A percentile compares a stretch with the other conserved stretches of the same genome.
phyloP scores from a whole-genome alignment of 2,888 invertebrate species.

The Ischnus inquisitorius region DNA sequence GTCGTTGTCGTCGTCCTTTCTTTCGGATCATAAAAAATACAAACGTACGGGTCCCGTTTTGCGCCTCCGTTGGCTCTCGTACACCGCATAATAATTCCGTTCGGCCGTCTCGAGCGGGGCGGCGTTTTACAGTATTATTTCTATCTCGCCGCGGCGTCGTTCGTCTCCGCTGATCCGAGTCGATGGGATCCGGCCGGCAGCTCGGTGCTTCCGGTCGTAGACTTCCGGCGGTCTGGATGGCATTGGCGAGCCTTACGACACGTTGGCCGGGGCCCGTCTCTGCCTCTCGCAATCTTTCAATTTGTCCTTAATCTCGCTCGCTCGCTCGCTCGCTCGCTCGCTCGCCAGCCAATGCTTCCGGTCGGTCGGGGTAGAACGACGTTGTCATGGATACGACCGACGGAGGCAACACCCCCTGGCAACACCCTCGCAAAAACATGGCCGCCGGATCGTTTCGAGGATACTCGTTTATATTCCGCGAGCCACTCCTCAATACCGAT shows the following conservation, averaged over 20 bases:
- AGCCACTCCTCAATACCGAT: slow-evolving; percentile 59
- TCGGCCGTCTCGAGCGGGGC: slow-evolving; percentile 16
- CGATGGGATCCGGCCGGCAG: slow-evolving; percentile 21
- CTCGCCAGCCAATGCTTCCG: slow-evolving; percentile 66
- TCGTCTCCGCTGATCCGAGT: slow-evolving; percentile 52
- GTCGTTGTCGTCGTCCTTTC: slow-evolving; percentile 71
- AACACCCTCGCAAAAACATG: slow-evolving; percentile 80
- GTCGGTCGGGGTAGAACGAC: slow-evolving; percentile 76
- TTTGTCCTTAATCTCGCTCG: slow-evolving; percentile 48
- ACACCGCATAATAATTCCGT: slow-evolving; percentile 44
- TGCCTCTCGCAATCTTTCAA: slow-evolving; percentile 17
- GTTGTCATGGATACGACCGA: slow-evolving; percentile 79
- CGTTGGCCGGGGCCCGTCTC: background rate
- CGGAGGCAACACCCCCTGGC: slow-evolving; percentile 78
- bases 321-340: slow-evolving; percentile 68
- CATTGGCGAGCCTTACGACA: slow-evolving; percentile 5
- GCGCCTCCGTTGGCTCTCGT: slow-evolving; percentile 13
- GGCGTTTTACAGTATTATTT: slow-evolving; percentile 28
- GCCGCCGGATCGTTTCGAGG: slow-evolving; percentile 70
- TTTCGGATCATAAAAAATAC: slow-evolving; percentile 10
- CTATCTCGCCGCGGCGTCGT: slow-evolving; percentile 33
- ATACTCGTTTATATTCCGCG: slow-evolving; percentile 58
- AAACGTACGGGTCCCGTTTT: background rate
- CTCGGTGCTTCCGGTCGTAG: slow-evolving; percentile 52
- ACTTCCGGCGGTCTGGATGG: slow-evolving; percentile 46